phyloP scores from a whole-genome alignment of 2,797 vertebrate species.

The Helostoma temminkii region DNA sequence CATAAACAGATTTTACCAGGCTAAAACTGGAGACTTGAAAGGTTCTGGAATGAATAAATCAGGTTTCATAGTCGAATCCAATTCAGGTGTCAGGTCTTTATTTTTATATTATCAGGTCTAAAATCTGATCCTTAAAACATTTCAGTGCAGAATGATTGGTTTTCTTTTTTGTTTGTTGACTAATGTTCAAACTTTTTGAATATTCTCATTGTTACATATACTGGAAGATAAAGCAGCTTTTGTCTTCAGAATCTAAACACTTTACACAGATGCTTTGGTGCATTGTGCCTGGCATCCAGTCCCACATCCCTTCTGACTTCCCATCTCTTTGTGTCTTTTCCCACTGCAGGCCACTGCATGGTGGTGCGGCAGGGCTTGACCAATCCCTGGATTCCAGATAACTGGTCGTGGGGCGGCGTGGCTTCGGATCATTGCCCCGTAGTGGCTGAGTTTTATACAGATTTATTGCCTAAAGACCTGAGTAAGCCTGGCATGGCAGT shows the following conservation, averaged over 20 bases:
- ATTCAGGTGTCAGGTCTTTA: too few species aligned
- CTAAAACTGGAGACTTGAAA: background rate
- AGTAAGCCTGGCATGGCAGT: constrained; percentile 81
- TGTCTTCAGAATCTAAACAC: too few species aligned
- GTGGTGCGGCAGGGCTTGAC: constrained; percentile 94
- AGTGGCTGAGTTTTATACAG: constrained; percentile 89
- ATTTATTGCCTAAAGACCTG: constrained; percentile 85
- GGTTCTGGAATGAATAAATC: too few species aligned
- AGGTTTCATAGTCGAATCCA: too few species aligned
- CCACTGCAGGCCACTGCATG: constrained; percentile 87
- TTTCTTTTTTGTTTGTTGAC: too few species aligned
- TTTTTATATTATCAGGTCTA: too few species aligned
- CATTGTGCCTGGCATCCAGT: background rate
- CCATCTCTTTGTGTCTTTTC: background rate
- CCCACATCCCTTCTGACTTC: background rate
- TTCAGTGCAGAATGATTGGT: too few species aligned
- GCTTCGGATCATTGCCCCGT: constrained; percentile 94
- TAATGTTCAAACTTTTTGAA: too few species aligned
- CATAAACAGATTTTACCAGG: background rate
- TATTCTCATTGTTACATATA: background rate
- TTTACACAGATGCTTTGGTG: too few species aligned
- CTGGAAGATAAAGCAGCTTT: background rate
- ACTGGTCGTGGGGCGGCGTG: constrained; percentile 97
- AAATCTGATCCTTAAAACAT: too few species aligned
- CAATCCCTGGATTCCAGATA: constrained; percentile 96